Evolutionary conservation across 2,888 invertebrate species (phyloP).

Genomic region (Gastracanthus pulcherrimus): DNA sequence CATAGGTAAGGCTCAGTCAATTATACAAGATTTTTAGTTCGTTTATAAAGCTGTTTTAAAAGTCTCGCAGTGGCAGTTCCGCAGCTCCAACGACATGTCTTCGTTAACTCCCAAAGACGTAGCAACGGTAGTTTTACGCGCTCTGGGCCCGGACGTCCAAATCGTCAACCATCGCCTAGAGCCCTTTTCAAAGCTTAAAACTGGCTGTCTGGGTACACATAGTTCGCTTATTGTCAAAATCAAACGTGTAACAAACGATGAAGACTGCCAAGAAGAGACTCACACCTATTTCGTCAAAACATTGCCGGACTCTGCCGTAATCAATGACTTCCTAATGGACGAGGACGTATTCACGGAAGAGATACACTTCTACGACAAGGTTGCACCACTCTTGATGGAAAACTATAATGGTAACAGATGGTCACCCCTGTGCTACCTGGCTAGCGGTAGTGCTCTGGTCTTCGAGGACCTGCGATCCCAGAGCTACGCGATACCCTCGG

Average conservation of each 20-base stretch:
- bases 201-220: conserved; percentile 68
- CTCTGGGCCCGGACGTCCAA: conserved; percentile 35
- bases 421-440: conserved; percentile 72
- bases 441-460: conserved; percentile 70
- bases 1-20: not conserved
- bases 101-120: not conserved
- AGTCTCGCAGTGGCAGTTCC: too few species aligned
- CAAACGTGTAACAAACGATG: conserved; percentile 20
- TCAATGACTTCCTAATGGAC: conserved; percentile 78
- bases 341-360: conserved; percentile 70
- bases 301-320: conserved; percentile 78
- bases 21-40: not conserved
- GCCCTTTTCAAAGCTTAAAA: conserved; percentile 64
- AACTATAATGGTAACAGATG: conserved; percentile 43
- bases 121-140: not conserved
- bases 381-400: not conserved
- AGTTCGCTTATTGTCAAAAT: conserved; percentile 60
- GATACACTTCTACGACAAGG: not conserved
- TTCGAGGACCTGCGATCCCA: conserved; percentile 74
- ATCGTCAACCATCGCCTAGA: conserved; percentile 60
- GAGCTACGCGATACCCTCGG: conserved; percentile 66
- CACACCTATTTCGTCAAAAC: conserved; percentile 81
- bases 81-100: not conserved
- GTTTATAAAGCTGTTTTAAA: too few species aligned
- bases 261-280: conserved; percentile 17